Evolutionary conservation across 2,888 invertebrate genomes (phyloP), one percentile per base, ranked within the genome.

Genomic region (Eupelmus urozonus): DNA sequence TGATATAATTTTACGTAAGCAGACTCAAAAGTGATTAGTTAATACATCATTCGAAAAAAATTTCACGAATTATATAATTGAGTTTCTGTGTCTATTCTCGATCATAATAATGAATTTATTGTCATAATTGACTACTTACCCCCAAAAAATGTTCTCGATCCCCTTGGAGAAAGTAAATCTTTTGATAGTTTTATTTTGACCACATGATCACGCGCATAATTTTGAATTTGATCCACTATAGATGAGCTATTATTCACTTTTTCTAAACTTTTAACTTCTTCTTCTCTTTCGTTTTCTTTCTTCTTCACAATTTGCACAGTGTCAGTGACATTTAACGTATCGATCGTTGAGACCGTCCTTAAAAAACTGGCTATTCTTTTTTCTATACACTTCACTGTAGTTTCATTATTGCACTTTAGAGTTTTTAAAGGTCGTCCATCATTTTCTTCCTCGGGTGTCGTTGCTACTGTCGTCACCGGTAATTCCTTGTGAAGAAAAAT

Each of bases 101-200:
- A 20, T 67, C 51, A 11, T 7, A 60, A 53, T 42, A 45, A 51
- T 18, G 45, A 71, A 72, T 29, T 42, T n/a, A n/a, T n/a, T n/a
- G n/a, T n/a, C n/a, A n/a, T n/a, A n/a, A n/a, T 16, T 34, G 9
- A 29, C 18, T 75, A 88, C 88, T 87, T 84, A 90, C 90, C 85
- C 74, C 89, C 89, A 83, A 88, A 90, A 81, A 87, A 89, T 65
- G 86, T 88, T 82, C 87, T 88, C 66, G 85, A 81, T 59, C 83
- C 81, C 80, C 86, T 87, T 42, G 85, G 82, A 60, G 84, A 80
- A 40, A 85, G 82, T 59, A 88, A 81, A 63, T 88, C 84, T 79
- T 93, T 92, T 0, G 94, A 93, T 65, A 95, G 85, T 84, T 93
- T 93, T 9, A 95, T 92, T 40, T 93, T 92, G 29, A 95, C 85